Evolutionary conservation across 64 coral and sea anemone species (phyloP).

Genomic region (Acropora tenuis): DNA sequence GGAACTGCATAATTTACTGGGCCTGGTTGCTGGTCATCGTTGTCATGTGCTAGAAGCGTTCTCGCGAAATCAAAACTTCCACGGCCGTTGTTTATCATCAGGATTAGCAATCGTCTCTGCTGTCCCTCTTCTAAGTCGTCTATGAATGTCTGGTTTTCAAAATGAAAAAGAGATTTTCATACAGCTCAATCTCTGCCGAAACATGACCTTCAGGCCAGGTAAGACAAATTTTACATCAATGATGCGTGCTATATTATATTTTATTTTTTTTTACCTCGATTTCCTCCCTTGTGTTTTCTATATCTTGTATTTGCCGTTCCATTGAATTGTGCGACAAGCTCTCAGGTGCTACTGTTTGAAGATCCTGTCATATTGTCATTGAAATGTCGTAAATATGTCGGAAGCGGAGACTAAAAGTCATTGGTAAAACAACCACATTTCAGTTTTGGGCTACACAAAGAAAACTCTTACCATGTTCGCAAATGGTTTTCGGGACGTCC

Average conservation of each 20-base stretch:
- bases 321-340: background rate
- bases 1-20: background rate
- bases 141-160: background rate
- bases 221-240: background rate
- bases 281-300: background rate
- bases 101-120: background rate
- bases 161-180: background rate
- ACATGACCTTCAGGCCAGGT: background rate
- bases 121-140: background rate
- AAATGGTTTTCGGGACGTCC: background rate
- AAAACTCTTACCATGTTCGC: background rate
- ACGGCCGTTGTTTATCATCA: constrained; percentile 1
- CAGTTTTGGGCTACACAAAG: background rate
- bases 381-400: background rate
- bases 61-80: constrained; percentile 4
- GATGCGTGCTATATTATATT: background rate
- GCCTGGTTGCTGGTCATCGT: background rate
- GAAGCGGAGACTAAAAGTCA: no score
- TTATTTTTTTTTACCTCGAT: background rate
- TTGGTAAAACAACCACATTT: no score
- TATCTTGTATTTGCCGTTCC: background rate
- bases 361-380: background rate
- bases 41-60: background rate
- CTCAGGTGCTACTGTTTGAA: background rate
- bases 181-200: background rate